Evolutionary conservation across 2,888 invertebrate genomes (phyloP).

Genomic region (Hyposoter didymator): DNA sequence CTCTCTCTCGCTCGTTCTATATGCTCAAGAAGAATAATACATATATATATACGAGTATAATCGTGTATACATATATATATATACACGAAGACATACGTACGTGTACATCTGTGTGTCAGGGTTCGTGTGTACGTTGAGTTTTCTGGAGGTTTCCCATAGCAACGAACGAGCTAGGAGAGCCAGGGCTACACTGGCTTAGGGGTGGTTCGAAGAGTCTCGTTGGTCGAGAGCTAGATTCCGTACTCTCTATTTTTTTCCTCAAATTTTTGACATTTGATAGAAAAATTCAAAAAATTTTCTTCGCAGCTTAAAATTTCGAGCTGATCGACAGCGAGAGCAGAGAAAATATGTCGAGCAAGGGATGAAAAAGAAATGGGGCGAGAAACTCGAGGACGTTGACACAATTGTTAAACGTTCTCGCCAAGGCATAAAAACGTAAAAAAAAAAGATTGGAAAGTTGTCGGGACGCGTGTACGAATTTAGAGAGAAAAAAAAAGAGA

Average conservation of each 20-base stretch:
- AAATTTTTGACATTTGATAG: neutral
- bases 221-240: constrained; percentile 74
- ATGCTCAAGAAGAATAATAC: constrained; percentile 40
- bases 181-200: constrained; percentile 76
- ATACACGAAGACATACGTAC: neutral
- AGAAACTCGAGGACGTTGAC: neutral
- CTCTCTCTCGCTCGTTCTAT: constrained; percentile 43
- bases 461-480: neutral
- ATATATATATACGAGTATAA: constrained; percentile 24
- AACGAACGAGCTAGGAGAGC: constrained; percentile 76
- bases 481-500: neutral
- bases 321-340: too few relatives aligned
- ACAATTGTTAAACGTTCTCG: neutral
- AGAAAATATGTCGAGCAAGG: neutral
- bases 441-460: constrained; percentile 10
- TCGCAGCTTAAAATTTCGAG: neutral
- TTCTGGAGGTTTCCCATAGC: constrained; percentile 84
- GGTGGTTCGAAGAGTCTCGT: constrained; percentile 82
- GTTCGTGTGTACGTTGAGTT: constrained; percentile 80
- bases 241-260: neutral
- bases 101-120: constrained; percentile 48
- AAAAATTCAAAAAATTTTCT: neutral
- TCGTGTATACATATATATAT: neutral
- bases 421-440: too few relatives aligned
- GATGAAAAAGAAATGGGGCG: neutral